Conservation (phyloP, 1,140 invertebrate genomes). For the Lepidotrigona ventralis region DNA sequence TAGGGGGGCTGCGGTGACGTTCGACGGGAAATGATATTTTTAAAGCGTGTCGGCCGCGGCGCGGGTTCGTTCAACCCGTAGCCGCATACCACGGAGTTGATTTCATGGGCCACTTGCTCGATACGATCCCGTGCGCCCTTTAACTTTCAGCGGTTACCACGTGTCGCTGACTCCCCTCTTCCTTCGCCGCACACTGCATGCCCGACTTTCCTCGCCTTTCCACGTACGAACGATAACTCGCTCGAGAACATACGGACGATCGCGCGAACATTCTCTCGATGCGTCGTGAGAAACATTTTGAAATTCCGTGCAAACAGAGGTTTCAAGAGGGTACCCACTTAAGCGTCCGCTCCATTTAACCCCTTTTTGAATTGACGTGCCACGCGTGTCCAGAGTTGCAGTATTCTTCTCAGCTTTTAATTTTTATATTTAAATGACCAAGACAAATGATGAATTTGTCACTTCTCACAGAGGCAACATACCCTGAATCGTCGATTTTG, state of each 20-base stretch:
- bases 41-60: constrained; percentile 12
- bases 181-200: background rate
- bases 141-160: constrained; percentile 37
- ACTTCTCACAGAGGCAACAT: too few species aligned
- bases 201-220: background rate
- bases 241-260: background rate
- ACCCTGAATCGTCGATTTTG: too few species aligned
- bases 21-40: constrained; percentile 20
- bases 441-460: too few species aligned
- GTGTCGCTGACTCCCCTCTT: background rate
- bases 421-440: too few species aligned
- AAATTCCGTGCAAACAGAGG: too few species aligned
- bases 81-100: constrained; percentile 15
- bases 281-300: too few species aligned
- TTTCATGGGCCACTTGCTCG: constrained; percentile 32
- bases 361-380: too few species aligned
- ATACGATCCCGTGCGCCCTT: background rate
- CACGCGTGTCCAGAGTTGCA: too few species aligned
- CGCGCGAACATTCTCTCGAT: background rate
- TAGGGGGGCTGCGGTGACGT: background rate
- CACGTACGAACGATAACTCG: too few species aligned
- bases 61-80: background rate
- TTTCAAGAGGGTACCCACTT: too few species aligned
- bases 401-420: too few species aligned
- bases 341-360: too few species aligned